Base-by-base conservation (phyloP, 1,140 invertebrate species). In the Drosophila albomicans region DNA sequence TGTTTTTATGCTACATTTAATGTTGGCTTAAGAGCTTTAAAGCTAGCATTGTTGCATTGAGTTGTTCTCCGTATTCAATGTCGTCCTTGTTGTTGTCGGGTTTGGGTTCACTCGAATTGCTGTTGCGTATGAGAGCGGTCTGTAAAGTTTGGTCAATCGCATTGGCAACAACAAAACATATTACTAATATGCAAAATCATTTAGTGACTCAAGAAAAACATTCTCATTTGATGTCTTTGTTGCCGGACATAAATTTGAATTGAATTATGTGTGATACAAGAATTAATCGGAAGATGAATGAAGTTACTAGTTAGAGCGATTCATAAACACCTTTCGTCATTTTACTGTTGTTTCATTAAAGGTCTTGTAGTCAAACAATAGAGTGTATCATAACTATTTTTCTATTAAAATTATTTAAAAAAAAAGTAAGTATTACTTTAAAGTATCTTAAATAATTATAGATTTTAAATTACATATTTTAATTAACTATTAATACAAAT, bases 1-100 rank as follows among this genome's bases (percentile, higher is more conserved):
- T 91, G 79, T 92, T 92, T 92, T 92, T 92, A 91, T 92, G 91
- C 91, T 91, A 92, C 91, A 92, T 92, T 92, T 92, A 92, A 92
- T 91, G 85, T 92, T 92, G 91, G 91, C 91, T 92, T 92, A 92
- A 92, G 82, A 92, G 91, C 91, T 92, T 92, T 92, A 91, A 89
- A 89, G 91, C 81, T 89, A 88, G 73, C 76, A 87, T 82, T 91
- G 81, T 84, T 88, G 81, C 84, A 84, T 84, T 71, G 71, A 82
- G 32, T 64, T 56, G 49, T 45, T 66, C 15, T 35, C 11, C 15
- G 49, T 38, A 38, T 49, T 63, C 28, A 25, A 3, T 63, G 46
- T 51, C 20, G 45, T 16, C 32, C 11, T 43, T 45, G 32, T 25
- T 57, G 32, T 38, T 38, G 13, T 56, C 11, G 32, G 32, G 13